Evolutionary conservation across 2,888 invertebrate genomes (phyloP).

Genomic region (Ariolimax columbianus): DNA sequence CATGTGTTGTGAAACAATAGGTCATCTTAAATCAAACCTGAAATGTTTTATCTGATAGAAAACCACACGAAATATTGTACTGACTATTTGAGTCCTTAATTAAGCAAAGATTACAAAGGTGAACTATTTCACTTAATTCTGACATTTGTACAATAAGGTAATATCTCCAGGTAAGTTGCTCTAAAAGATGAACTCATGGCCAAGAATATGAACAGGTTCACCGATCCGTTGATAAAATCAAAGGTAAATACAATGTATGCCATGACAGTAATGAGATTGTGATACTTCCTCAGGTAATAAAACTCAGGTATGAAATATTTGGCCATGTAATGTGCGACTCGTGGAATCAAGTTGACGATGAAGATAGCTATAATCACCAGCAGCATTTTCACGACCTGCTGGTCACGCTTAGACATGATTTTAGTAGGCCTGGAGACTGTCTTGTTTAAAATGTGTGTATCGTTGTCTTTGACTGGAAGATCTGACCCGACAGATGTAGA

Average conservation of each 20-base stretch:
- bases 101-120: no score
- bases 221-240: slow-evolving; percentile 35
- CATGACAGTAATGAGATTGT: slow-evolving; percentile 34
- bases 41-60: no score
- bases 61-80: no score
- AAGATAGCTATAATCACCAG: slow-evolving; percentile 44
- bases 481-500: background rate
- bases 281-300: slow-evolving; percentile 43
- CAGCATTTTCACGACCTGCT: slow-evolving; percentile 44
- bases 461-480: background rate
- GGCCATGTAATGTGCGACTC: slow-evolving; percentile 43
- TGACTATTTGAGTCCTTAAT: no score
- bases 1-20: no score
- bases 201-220: slow-evolving; percentile 27
- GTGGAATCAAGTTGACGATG: slow-evolving; percentile 36
- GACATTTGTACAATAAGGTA: background rate
- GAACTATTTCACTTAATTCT: background rate
- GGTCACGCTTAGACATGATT: slow-evolving; percentile 23
- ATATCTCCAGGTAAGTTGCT: slow-evolving; percentile 26
- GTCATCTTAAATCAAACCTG: no score
- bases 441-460: background rate
- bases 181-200: slow-evolving; percentile 44
- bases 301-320: slow-evolving; percentile 45
- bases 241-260: slow-evolving; percentile 29
- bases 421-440: background rate